Conservation (phyloP, 2,888 invertebrate genomes). For the Tipula confusa region DNA sequence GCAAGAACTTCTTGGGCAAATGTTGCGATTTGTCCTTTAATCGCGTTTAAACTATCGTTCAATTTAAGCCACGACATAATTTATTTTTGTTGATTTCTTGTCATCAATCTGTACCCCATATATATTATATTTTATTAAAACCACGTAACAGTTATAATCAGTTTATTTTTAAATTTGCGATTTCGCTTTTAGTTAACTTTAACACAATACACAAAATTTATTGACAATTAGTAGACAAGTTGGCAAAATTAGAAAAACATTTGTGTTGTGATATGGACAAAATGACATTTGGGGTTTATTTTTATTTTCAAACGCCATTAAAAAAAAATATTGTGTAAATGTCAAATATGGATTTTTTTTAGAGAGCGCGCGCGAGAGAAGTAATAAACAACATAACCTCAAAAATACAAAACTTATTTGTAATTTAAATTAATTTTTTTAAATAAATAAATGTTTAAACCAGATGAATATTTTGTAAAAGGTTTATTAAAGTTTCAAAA, state of each 20-base stretch:
- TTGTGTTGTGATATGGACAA: neutral
- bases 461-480: no score
- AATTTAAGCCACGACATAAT: slow-evolving; percentile 65
- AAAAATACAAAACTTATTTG: no score
- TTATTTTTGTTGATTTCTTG: neutral
- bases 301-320: slow-evolving; percentile 3
- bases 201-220: neutral
- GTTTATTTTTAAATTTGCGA: neutral
- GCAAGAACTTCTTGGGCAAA: slow-evolving; percentile 86
- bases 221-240: neutral
- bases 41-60: slow-evolving; percentile 54
- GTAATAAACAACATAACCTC: no score
- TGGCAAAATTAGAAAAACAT: neutral
- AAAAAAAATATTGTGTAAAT: neutral
- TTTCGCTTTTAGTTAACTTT: neutral
- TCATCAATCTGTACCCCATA: neutral
- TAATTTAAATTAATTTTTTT: no score
- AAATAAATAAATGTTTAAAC: no score
- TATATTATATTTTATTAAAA: neutral
- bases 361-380: neutral
- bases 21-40: slow-evolving; percentile 84
- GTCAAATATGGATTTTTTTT: neutral
- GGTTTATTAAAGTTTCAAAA: no score
- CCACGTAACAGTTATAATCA: neutral
- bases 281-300: slow-evolving; percentile 4